phyloP scores from a whole-genome alignment of 2,888 invertebrate species.

The Drosophila mercatorum region DNA sequence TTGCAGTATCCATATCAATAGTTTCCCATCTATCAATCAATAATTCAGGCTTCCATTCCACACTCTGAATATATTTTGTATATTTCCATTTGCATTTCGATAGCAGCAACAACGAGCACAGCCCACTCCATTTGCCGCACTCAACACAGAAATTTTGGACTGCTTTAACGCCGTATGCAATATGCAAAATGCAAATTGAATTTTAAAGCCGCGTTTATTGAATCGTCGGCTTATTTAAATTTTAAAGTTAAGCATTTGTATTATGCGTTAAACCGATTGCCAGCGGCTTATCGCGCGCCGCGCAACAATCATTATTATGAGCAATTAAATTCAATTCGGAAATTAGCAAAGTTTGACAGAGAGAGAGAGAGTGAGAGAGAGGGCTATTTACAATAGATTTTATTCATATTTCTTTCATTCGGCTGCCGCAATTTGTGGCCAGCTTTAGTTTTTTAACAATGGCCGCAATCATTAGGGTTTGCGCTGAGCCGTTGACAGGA shows the following conservation, averaged over 20 bases:
- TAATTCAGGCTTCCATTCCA: neutral
- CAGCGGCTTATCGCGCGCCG: slow-evolving; percentile 13
- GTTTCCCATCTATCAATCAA: neutral
- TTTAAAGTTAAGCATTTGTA: slow-evolving; percentile 19
- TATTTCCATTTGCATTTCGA: neutral
- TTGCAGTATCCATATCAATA: neutral
- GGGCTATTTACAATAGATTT: slow-evolving; percentile 9
- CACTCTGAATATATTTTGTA: neutral
- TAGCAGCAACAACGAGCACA: neutral
- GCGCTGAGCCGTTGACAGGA: slow-evolving; percentile 30
- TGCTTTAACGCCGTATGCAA: neutral
- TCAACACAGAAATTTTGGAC: neutral
- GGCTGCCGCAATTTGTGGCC: slow-evolving; percentile 18
- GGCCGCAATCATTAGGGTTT: slow-evolving; percentile 41
- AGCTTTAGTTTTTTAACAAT: slow-evolving; percentile 14
- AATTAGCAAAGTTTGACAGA: slow-evolving; percentile 7
- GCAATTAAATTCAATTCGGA: slow-evolving; percentile 24
- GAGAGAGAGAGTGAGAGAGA: neutral
- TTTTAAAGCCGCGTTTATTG: slow-evolving; percentile 7
- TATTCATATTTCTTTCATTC: slow-evolving; percentile 11
- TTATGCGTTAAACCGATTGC: slow-evolving; percentile 10
- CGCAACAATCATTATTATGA: slow-evolving; percentile 20
- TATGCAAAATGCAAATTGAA: slow-evolving; percentile 3
- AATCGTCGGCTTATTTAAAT: slow-evolving; percentile 15
- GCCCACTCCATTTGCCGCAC: neutral